These are phyloP conservation scores for Stenurella melanura DNA, from an alignment of 2,888 invertebrate genomes.

Conservation along the genomic window DNA sequence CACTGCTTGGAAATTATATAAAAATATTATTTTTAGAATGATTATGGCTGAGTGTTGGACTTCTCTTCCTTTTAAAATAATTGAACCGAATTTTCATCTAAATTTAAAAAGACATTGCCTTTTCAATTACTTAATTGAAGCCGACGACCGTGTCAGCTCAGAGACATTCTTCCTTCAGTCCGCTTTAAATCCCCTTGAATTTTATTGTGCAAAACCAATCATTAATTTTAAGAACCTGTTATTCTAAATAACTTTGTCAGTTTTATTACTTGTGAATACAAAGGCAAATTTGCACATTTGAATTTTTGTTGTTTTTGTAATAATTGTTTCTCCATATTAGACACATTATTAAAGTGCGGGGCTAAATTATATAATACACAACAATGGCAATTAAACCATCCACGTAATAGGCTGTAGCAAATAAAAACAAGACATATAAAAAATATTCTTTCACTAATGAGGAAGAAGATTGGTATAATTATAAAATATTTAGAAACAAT, in stretches of 20 bases:
- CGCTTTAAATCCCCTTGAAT: neutral
- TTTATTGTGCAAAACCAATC: neutral
- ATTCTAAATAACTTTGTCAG: neutral
- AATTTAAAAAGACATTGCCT: neutral
- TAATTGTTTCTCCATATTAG: too few species aligned
- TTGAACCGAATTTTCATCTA: neutral
- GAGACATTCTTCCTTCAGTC: neutral
- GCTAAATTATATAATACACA: too few species aligned
- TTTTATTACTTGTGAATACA: neutral
- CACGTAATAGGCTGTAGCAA: too few species aligned
- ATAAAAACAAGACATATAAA: too few species aligned
- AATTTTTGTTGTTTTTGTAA: too few species aligned
- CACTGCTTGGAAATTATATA: too few species aligned
- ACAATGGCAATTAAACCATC: too few species aligned
- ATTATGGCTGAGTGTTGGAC: neutral
- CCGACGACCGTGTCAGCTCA: neutral
- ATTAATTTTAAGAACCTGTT: neutral
- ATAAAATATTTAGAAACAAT: too few species aligned
- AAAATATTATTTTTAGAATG: neutral
- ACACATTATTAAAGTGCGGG: too few species aligned
- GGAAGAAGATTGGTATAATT: too few species aligned
- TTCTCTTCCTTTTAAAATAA: neutral
- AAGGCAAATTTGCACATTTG: too few species aligned
- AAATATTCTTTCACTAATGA: too few species aligned
- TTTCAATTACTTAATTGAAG: neutral